These are phyloP conservation scores for Echinops telfairi DNA, from an alignment of 2,113 vertebrate species.

Conservation along the genomic window DNA sequence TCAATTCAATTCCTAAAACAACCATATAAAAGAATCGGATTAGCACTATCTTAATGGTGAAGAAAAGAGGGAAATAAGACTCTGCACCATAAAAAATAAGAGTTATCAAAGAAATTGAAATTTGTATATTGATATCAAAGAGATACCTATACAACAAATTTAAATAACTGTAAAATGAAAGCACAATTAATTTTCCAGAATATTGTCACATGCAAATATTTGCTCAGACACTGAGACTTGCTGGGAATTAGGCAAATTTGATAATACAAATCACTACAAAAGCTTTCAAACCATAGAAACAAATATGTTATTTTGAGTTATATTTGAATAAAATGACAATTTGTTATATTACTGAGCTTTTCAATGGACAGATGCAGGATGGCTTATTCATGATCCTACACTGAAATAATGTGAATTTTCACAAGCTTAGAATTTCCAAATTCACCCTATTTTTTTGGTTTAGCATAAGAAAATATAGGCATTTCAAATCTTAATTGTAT, in stretches of 20 bases:
- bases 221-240: slow-evolving; percentile 7
- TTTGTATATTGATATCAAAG: slow-evolving; percentile 23
- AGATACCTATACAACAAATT: not conserved
- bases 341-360: slow-evolving; percentile 25
- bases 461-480: slow-evolving; percentile 2
- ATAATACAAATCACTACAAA: slow-evolving; percentile 31
- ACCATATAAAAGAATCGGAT: not conserved
- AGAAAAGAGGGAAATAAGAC: not conserved
- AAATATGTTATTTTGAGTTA: slow-evolving; percentile 52
- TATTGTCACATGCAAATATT: slow-evolving; percentile 41
- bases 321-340: slow-evolving; percentile 64
- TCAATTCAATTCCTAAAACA: slow-evolving; percentile 36
- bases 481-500: slow-evolving; percentile 37
- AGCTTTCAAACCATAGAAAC: not conserved
- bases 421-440: slow-evolving; percentile 47
- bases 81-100: not conserved
- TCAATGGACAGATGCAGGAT: not conserved
- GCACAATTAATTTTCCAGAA: not conserved
- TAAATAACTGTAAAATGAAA: not conserved
- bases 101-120: not conserved
- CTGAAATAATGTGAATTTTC: slow-evolving; percentile 7
- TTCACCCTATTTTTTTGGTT: slow-evolving; percentile 40
- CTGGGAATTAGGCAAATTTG: slow-evolving; percentile 4
- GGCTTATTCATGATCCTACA: not conserved
- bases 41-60: not conserved